These are phyloP conservation scores for Trichogramma evanescens DNA, from an alignment of 2,888 invertebrate genomes.

Conservation along the genomic window DNA sequence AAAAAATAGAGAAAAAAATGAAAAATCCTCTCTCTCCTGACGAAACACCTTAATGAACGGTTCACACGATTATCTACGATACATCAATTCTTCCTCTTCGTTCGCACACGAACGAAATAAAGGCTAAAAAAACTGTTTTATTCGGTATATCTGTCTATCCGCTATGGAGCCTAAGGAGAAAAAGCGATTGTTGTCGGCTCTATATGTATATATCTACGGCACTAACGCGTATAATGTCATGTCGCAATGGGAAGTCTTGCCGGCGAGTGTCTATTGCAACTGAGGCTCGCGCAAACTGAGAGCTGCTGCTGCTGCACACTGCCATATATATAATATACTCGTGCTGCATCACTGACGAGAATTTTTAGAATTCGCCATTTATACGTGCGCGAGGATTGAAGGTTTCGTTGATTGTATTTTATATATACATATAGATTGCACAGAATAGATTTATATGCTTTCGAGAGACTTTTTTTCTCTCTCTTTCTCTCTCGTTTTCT, in stretches of 20 bases:
- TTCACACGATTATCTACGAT: conserved; percentile 15
- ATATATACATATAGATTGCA: no score
- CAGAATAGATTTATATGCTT: no score
- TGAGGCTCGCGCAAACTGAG: conserved; percentile 14
- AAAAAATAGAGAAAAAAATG: neutral
- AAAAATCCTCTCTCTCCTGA: neutral
- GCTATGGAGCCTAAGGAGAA: conserved; percentile 30
- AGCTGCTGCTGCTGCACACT: no score
- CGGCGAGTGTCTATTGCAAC: conserved; percentile 31
- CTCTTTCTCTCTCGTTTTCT: no score
- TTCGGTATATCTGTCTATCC: no score
- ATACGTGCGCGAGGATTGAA: no score
- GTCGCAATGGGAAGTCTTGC: conserved; percentile 46
- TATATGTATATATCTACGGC: neutral
- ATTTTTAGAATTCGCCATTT: no score
- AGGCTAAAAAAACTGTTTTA: neutral
- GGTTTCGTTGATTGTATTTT: no score
- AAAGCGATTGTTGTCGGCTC: conserved; percentile 43
- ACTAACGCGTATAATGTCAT: conserved; percentile 14
- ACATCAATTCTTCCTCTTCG: conserved; percentile 18
- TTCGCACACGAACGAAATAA: conserved; percentile 12
- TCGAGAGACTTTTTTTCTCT: no score
- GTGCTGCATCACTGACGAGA: no score
- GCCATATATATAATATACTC: no score
- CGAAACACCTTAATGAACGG: neutral